Conservation (phyloP, 2,797 vertebrate genomes). For the Urosaurus nigricauda region DNA sequence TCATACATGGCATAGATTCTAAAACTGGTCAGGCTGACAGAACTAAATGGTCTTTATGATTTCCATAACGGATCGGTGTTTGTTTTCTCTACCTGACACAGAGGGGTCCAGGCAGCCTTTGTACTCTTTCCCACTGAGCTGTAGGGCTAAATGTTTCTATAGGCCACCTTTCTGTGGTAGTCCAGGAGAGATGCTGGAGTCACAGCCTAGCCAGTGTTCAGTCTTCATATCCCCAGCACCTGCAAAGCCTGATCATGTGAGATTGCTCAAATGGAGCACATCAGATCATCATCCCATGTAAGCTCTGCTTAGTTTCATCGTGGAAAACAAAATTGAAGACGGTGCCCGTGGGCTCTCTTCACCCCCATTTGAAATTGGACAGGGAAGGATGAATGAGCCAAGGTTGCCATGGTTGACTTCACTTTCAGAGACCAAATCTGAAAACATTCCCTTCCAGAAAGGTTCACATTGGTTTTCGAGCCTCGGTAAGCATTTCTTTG, state of each 20-base stretch:
- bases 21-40: too few species aligned
- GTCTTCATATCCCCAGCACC: not conserved
- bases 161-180: not conserved
- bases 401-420: not conserved
- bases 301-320: not conserved
- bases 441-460: not conserved
- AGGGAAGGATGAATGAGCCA: not conserved
- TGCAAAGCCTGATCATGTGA: not conserved
- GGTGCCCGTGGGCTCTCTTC: too few species aligned
- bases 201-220: not conserved
- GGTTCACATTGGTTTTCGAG: not conserved
- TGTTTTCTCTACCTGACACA: not conserved
- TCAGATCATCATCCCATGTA: too few species aligned
- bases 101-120: not conserved
- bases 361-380: not conserved
- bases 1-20: not conserved
- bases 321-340: not conserved
- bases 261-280: not conserved
- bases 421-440: not conserved
- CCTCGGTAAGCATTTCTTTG: not conserved
- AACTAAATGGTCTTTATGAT: constrained; percentile 28
- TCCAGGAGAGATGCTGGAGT: too few species aligned
- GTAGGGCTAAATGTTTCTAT: not conserved
- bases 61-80: constrained; percentile 9
- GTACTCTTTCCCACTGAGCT: not conserved